Percentiles rank a stretch among this genome's conserved stretches.
Conservation (phyloP, 2,113 vertebrate genomes). For the Oceanites oceanicus region DNA sequence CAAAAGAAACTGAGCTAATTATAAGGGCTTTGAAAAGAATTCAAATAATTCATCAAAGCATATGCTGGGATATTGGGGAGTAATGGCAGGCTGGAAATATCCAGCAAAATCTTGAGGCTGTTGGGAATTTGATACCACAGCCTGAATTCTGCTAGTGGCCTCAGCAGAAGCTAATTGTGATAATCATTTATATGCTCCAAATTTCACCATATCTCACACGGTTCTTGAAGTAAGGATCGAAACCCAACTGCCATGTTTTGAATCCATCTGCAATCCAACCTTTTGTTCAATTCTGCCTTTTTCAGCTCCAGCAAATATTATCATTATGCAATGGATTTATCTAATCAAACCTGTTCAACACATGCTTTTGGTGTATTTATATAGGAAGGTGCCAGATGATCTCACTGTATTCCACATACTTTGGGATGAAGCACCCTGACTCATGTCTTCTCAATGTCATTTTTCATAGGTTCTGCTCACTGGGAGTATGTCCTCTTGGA, state of each 20-base stretch:
- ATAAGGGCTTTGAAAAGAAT: neutral
- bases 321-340: neutral
- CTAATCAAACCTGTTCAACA: neutral
- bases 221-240: neutral
- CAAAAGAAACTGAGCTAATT: conserved; percentile 12
- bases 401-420: neutral
- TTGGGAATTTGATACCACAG: neutral
- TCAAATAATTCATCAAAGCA: neutral
- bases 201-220: neutral
- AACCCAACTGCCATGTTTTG: neutral
- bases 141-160: neutral
- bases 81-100: neutral
- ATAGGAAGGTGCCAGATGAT: neutral
- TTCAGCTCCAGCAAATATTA: neutral
- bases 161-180: neutral
- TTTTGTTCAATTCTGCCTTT: neutral
- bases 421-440: neutral
- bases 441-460: neutral
- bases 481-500: neutral
- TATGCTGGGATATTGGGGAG: neutral
- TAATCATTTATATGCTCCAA: neutral
- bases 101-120: neutral
- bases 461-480: neutral
- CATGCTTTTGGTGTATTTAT: neutral
- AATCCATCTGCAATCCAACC: neutral